Evolutionary conservation across 2,797 vertebrate genomes (phyloP), one percentile per base, ranked within the genome.

Genomic region (Myioborus miniatus): DNA sequence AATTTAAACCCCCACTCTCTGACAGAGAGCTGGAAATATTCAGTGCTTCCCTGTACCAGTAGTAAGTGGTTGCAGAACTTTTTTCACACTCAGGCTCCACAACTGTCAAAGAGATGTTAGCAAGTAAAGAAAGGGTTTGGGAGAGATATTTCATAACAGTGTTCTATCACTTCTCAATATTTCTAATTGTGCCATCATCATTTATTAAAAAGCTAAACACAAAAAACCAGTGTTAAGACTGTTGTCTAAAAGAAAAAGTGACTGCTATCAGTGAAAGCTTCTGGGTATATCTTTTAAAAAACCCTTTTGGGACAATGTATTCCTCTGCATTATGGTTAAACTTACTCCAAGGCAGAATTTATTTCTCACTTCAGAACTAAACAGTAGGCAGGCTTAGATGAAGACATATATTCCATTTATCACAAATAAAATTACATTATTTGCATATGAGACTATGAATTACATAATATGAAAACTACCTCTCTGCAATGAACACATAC

Each of bases 31-130:
- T 92, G 4, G 99, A 99, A 98, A 99, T 99, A 97, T 99, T 96
- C 98, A 99, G 96, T 3, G 99, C 98, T 98, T 99, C 97, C 55
- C 99, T 98, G 97, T 99, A 99, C 99, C 99, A 99, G 97, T 99
- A 99, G 85, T 98, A 99, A n/a, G 99, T 99, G 62, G 99, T 99
- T 83, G 99, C 99, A 2, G 99, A 99, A 97, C 99, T 99, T 97
- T 99, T 99, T 82, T 99, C 99, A 94, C 99, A 99, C 97, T 99
- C 99, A 1, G 99, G 99, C 81, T 98, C 99, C 87, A 99, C 97
- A 96, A 98, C 99, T 99, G 77, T 41, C 64, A 96, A 83, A 67
- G 94, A 92, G 80, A 79, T 15, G 4, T 43, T 46, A 88, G 76
- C 37, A 83, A 30, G 79, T 79, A 47, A 89, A 84, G 60, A 85